Evolutionary conservation across 2,888 invertebrate species (phyloP), one percentile per base, ranked within the genome.

Genomic region (Melieria omissa): DNA sequence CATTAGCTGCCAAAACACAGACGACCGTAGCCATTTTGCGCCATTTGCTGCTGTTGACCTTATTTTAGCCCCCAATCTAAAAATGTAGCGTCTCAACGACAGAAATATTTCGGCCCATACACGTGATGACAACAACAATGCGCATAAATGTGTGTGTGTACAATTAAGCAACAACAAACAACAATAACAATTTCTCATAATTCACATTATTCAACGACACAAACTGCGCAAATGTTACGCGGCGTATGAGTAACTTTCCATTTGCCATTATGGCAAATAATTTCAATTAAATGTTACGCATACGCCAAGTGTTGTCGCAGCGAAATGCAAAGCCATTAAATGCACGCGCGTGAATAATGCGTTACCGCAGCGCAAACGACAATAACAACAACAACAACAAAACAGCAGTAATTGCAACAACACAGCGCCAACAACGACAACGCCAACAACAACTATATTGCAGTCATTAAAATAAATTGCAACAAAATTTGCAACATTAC

Each of bases 401-500:
- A 29, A 29, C 29, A 29, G 29, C 29, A 29, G 29, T 29, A 29
- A 52, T 52, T 12, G 14, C 52, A 52, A 14, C 14, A 52, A 52
- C 12, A 29, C 29, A 29, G 29, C 29, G 29, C 29, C 29, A 29
- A 29, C 16, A 16, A 16, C 2, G 2, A 16, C 2, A 16, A 16
- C 74, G 47, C 72, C 75, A 65, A 41, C 58, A 44, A 58, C 55
- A 63, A 72, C 66, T 73, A 52, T 5, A 74, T 67, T 66, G 29
- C 72, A 72, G 71, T 64, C 58, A 44, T 72, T 71, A 46, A 45
- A 41, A 47, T 14, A 46, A 45, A 67, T 60, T 41, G n/a, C 52
- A 64, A 64, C 52, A 41, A 41, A 49, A 29, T 64, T 64, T 6
- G 64, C 41, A 49, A 64, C 29, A 52, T 49, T 64, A 52, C 45